These are phyloP conservation scores for Cyanoderma ruficeps DNA, from an alignment of 2,113 vertebrate species.

Conservation along the genomic window DNA sequence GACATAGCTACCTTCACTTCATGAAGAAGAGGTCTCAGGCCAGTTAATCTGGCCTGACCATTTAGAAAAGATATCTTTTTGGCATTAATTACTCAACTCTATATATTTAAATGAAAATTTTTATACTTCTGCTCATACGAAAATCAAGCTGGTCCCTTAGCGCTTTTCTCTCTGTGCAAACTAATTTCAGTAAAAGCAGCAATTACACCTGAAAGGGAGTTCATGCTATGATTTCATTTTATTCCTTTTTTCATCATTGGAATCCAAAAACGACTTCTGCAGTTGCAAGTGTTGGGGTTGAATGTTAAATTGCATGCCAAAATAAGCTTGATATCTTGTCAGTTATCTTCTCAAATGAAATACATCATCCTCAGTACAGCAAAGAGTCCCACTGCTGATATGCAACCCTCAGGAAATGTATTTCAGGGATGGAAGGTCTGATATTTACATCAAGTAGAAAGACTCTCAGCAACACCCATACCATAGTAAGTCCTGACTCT, in stretches of 20 bases:
- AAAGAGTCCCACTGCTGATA: neutral
- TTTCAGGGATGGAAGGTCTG: constrained; percentile 30
- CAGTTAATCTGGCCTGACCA: neutral
- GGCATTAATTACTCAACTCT: neutral
- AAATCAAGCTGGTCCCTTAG: neutral
- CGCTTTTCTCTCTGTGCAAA: neutral
- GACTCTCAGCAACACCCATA: neutral
- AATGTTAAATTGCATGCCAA: constrained; percentile 58
- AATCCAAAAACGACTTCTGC: neutral
- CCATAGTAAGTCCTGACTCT: neutral
- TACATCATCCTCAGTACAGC: constrained; percentile 32
- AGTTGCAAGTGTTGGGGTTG: neutral
- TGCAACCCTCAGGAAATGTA: neutral
- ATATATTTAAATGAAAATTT: neutral
- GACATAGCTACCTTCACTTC: neutral
- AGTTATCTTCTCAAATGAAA: constrained; percentile 48
- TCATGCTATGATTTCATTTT: neutral
- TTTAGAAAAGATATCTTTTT: neutral
- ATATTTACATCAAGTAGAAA: constrained; percentile 34
- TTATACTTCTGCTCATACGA: neutral
- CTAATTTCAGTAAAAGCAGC: neutral
- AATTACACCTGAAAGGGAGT: neutral
- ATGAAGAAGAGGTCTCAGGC: neutral
- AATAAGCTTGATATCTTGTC: constrained; percentile 29
- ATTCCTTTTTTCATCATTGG: neutral